These are phyloP conservation scores for Athalia rosae DNA, from an alignment of 2,888 invertebrate genomes.

Conservation along the genomic window DNA sequence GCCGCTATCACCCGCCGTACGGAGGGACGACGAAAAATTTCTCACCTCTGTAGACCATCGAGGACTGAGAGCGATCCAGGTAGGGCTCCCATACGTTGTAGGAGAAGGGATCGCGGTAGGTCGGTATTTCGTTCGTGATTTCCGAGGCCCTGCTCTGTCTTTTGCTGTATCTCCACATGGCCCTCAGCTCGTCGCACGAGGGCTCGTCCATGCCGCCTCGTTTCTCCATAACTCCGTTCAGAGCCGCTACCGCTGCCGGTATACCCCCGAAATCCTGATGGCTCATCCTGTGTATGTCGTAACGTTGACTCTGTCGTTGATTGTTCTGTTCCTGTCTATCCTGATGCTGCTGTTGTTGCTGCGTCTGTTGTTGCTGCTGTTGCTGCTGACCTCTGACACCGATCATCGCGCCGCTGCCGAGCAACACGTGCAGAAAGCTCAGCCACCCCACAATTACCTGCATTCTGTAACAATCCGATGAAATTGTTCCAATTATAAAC, in stretches of 20 bases:
- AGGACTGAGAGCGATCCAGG: slow-evolving; percentile 62
- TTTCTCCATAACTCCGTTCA: slow-evolving; percentile 59
- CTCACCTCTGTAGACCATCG: slow-evolving; percentile 65
- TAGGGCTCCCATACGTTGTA: slow-evolving; percentile 89
- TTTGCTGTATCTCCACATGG: slow-evolving; percentile 95
- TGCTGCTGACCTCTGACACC: slow-evolving; percentile 45
- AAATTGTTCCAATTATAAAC: no score
- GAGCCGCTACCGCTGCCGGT: slow-evolving; percentile 53
- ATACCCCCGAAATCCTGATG: slow-evolving; percentile 48
- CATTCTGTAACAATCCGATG: slow-evolving; percentile 15
- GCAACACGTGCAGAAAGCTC: slow-evolving; percentile 30
- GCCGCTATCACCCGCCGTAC: not conserved
- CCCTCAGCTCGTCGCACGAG: slow-evolving; percentile 89
- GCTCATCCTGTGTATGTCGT: slow-evolving; percentile 55
- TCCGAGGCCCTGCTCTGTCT: slow-evolving; percentile 91
- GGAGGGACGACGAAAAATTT: not conserved
- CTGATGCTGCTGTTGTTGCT: not conserved
- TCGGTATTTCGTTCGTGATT: slow-evolving; percentile 90
- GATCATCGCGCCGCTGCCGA: slow-evolving; percentile 17
- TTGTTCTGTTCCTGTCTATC: slow-evolving; percentile 49
- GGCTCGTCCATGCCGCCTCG: slow-evolving; percentile 80
- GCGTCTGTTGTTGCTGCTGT: not conserved
- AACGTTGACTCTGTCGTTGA: slow-evolving; percentile 13
- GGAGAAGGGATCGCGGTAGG: slow-evolving; percentile 87
- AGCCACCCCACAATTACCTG: slow-evolving; percentile 26